phyloP scores from a whole-genome alignment of 2,797 vertebrate species.

The Epinephelus awoara region DNA sequence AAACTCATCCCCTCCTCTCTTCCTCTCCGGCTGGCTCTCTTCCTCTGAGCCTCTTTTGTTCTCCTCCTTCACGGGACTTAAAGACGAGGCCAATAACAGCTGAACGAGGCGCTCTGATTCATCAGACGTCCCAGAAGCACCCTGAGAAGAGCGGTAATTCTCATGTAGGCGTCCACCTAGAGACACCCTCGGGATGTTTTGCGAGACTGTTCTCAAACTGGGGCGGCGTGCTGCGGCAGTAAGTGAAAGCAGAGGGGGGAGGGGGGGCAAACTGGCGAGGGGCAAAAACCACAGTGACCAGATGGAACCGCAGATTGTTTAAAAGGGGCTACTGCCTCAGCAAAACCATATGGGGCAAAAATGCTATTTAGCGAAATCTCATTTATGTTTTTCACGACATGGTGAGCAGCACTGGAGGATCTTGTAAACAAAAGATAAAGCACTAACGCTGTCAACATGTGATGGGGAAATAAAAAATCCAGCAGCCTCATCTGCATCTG shows the following conservation, averaged over 20 bases:
- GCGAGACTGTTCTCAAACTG: constrained; percentile 48
- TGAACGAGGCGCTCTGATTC: constrained; percentile 43
- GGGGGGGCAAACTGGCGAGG: constrained; percentile 40
- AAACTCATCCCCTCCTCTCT: constrained; percentile 38
- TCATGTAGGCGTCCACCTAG: constrained; percentile 52
- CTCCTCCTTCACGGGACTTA: constrained; percentile 28
- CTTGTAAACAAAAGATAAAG: constrained; percentile 63
- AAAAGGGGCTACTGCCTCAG: constrained; percentile 74
- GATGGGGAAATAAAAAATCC: background rate
- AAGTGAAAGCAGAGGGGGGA: constrained; percentile 62
- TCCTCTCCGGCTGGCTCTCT: constrained; percentile 8
- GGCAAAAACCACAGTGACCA: constrained; percentile 77
- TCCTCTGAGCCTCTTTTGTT: constrained; percentile 50
- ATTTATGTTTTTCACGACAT: constrained; percentile 60
- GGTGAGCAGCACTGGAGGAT: constrained; percentile 41
- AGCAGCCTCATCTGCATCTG: constrained; percentile 36
- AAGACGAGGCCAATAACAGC: constrained; percentile 40
- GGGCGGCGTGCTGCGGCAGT: constrained; percentile 51
- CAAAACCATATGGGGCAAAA: constrained; percentile 76
- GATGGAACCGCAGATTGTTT: constrained; percentile 84
- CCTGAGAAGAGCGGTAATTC: constrained; percentile 41
- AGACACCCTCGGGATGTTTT: constrained; percentile 68
- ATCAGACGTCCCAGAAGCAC: constrained; percentile 48
- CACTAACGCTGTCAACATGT: constrained; percentile 24
- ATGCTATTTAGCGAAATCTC: constrained; percentile 68